phyloP scores from a whole-genome alignment of 2,888 invertebrate genomes.

The Sphecodes monilicornis region DNA sequence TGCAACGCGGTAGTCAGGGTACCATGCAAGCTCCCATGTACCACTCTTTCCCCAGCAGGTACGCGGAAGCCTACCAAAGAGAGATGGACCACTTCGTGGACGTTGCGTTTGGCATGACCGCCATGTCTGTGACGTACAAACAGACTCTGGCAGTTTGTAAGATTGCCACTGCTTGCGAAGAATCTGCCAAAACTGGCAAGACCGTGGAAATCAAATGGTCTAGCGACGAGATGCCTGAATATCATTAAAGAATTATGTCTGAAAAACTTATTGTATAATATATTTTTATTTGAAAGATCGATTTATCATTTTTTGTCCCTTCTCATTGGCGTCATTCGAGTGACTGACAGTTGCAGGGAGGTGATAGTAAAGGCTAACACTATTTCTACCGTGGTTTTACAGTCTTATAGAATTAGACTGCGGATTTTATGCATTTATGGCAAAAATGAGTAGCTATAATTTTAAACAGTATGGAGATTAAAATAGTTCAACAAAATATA shows the following conservation, averaged over 20 bases:
- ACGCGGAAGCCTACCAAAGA: conserved; percentile 85
- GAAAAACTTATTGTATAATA: not conserved
- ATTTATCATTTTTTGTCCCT: not conserved
- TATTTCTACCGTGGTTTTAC: not conserved
- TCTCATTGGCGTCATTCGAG: not conserved
- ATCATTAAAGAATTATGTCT: not conserved
- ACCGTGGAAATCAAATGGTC: conserved; percentile 86
- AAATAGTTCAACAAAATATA: too few species aligned
- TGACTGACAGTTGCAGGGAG: not conserved
- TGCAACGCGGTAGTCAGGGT: conserved; percentile 83
- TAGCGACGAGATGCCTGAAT: conserved; percentile 83
- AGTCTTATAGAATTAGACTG: too few species aligned
- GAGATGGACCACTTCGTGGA: conserved; percentile 88
- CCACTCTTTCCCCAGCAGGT: conserved; percentile 88
- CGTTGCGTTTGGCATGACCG: conserved; percentile 85
- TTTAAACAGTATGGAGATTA: too few species aligned
- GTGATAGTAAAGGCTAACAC: not conserved
- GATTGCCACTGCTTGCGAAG: conserved; percentile 87
- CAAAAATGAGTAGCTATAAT: too few species aligned
- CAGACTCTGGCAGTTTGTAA: conserved; percentile 87
- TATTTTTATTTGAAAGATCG: not conserved
- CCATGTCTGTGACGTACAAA: conserved; percentile 84
- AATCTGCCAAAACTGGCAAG: conserved; percentile 86
- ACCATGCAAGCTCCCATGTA: conserved; percentile 85
- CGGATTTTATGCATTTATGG: too few species aligned